A percentile compares a stretch with the other conserved stretches of the same genome.
phyloP scores from a whole-genome alignment of 2,113 vertebrate genomes.

The Isichthys henryi region DNA sequence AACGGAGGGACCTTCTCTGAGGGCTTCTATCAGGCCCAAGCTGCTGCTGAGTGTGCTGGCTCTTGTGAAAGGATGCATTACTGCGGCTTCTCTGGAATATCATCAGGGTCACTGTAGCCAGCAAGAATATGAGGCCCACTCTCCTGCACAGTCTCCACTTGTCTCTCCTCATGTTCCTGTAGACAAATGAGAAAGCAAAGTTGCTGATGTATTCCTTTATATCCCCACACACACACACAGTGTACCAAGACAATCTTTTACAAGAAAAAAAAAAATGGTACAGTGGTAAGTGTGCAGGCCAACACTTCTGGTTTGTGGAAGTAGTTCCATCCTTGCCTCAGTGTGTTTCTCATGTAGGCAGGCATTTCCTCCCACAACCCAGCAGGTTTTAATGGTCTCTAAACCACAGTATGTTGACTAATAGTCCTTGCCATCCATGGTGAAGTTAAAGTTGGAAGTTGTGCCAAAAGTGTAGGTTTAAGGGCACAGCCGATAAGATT shows the following conservation, averaged over 20 bases:
- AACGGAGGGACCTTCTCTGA: constrained; percentile 35
- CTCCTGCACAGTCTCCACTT: constrained; percentile 69
- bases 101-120: constrained; percentile 65
- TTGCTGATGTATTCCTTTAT: background rate
- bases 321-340: background rate
- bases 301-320: background rate
- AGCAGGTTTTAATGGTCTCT: background rate
- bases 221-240: background rate
- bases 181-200: background rate
- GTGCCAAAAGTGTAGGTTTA: background rate
- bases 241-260: background rate
- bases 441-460: background rate
- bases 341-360: background rate
- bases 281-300: background rate
- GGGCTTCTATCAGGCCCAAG: constrained; percentile 2
- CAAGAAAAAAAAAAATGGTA: background rate
- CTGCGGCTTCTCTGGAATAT: constrained; percentile 66
- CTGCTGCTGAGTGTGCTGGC: constrained; percentile 48
- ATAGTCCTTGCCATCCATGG: background rate
- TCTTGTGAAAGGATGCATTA: constrained; percentile 55
- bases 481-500: background rate
- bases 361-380: background rate
- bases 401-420: background rate
- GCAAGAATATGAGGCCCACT: constrained; percentile 63
- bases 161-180: constrained; percentile 54